Evolutionary conservation across 2,797 vertebrate species (phyloP).

Genomic region (Perodicticus potto): DNA sequence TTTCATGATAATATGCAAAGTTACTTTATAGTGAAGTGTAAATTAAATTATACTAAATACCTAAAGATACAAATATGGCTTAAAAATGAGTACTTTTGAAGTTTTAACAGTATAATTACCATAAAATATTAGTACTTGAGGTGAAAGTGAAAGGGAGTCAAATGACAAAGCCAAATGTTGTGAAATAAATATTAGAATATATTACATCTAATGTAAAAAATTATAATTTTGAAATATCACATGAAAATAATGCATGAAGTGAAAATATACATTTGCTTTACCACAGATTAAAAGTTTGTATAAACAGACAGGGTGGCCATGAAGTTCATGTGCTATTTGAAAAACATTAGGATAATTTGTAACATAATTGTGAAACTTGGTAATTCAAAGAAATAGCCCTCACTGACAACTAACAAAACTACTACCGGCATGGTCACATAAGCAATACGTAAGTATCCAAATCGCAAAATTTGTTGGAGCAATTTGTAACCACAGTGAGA

Average conservation of each 20-base stretch:
- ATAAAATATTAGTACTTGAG: background rate
- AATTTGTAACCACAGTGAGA: constrained; percentile 51
- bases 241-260: background rate
- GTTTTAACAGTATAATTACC: constrained; percentile 14
- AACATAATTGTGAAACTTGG: constrained; percentile 53
- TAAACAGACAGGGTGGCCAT: background rate
- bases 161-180: background rate
- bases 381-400: constrained; percentile 26
- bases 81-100: constrained; percentile 15
- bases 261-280: constrained; percentile 22
- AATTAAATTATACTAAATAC: constrained; percentile 20
- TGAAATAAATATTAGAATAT: background rate
- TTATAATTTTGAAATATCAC: background rate
- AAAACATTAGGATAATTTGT: constrained; percentile 59
- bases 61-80: background rate
- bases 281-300: constrained; percentile 1
- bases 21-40: constrained; percentile 28
- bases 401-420: constrained; percentile 49
- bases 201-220: background rate
- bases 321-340: background rate
- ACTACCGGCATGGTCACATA: constrained; percentile 23
- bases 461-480: background rate
- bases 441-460: constrained; percentile 52
- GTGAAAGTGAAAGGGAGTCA: background rate
- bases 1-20: background rate